Percentiles rank a stretch among this genome's conserved stretches.
Evolutionary conservation across 2,888 invertebrate genomes (phyloP).

Genomic region (Mylabris sibirica): DNA sequence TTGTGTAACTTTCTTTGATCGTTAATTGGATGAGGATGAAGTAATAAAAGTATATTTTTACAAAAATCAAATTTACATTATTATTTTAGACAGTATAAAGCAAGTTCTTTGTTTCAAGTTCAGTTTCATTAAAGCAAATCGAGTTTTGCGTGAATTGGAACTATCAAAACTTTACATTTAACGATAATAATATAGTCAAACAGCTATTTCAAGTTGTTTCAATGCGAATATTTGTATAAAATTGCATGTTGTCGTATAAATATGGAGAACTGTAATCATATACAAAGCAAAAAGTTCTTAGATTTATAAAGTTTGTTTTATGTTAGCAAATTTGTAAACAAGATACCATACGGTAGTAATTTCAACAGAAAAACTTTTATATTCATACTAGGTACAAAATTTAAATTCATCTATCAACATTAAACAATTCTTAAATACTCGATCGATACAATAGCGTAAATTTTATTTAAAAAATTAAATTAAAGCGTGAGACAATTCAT

Average conservation of each 20-base stretch:
- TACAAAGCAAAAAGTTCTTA: neutral
- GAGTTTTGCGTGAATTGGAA: constrained; percentile 12
- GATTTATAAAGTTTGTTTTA: neutral
- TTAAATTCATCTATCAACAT: neutral
- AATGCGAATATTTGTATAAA: neutral
- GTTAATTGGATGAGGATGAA: too few species aligned
- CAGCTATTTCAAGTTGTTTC: neutral
- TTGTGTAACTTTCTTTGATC: too few species aligned
- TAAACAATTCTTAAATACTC: neutral
- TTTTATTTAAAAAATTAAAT: neutral
- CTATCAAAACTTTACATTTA: constrained; percentile 14
- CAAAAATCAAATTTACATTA: too few species aligned
- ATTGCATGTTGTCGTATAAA: neutral
- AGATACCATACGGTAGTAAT: neutral
- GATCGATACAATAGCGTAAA: neutral
- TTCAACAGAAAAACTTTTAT: neutral
- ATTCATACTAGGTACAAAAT: neutral
- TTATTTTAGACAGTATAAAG: too few species aligned
- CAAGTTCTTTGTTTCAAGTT: too few species aligned
- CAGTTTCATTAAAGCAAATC: neutral
- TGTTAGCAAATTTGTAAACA: neutral
- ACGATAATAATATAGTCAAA: neutral
- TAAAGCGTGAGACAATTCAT: neutral
- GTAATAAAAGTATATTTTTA: too few species aligned
- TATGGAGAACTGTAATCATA: neutral